Conservation (phyloP, 1,140 invertebrate species). For the Leptestheria dahalacensis region DNA sequence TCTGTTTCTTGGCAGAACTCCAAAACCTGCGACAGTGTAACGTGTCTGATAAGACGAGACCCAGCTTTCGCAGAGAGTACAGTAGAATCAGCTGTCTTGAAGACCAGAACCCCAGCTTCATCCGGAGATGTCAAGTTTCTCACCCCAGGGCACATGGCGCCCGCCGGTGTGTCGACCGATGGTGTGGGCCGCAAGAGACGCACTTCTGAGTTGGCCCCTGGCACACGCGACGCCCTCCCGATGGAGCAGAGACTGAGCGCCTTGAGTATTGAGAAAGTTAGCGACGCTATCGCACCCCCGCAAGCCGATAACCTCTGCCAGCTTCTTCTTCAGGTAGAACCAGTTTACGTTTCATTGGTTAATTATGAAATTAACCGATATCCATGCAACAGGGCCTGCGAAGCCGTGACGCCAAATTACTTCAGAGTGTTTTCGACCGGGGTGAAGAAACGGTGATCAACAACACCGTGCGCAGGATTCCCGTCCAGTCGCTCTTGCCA, state of each 20-base stretch:
- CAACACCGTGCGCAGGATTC: slow-evolving; percentile 42
- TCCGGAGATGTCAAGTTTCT: slow-evolving; percentile 9
- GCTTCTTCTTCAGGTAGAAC: slow-evolving; percentile 37
- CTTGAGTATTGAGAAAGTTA: slow-evolving; percentile 38
- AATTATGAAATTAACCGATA: no score
- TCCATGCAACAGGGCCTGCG: slow-evolving; percentile 54
- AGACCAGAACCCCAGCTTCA: background rate
- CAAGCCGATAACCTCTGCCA: slow-evolving; percentile 51
- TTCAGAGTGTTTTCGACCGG: slow-evolving; percentile 38
- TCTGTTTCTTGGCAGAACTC: slow-evolving; percentile 1
- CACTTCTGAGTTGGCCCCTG: background rate
- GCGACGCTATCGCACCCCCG: slow-evolving; percentile 29
- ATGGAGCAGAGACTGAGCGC: slow-evolving; percentile 58
- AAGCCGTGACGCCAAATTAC: slow-evolving; percentile 50
- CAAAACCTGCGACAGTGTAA: slow-evolving; percentile 1
- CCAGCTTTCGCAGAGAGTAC: background rate
- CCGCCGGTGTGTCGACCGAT: background rate
- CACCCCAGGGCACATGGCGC: slow-evolving; percentile 5
- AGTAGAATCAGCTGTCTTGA: background rate
- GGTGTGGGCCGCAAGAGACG: slow-evolving; percentile 5
- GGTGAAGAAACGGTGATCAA: slow-evolving; percentile 39
- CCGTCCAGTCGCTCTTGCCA: slow-evolving; percentile 41
- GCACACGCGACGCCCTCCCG: slow-evolving; percentile 39
- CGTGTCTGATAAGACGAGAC: slow-evolving; percentile 8
- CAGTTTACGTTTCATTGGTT: slow-evolving; percentile 7